phyloP scores from a whole-genome alignment of 2,113 vertebrate species.

The Hepsetus odoe region DNA sequence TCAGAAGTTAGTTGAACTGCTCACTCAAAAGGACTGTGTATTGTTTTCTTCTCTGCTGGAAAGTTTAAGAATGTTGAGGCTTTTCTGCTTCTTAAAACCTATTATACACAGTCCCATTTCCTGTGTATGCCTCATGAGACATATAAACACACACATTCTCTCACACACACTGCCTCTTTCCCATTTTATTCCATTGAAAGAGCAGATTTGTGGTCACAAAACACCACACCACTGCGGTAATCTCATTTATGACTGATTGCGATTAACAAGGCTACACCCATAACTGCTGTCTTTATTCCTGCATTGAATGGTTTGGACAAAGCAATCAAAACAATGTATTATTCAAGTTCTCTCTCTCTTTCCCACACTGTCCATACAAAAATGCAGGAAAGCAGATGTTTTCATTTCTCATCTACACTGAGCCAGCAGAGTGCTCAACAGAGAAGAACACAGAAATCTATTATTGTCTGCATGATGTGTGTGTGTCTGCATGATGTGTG shows the following conservation, averaged over 20 bases:
- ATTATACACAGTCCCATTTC: constrained; percentile 50
- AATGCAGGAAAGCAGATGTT: neutral
- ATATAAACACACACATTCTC: constrained; percentile 36
- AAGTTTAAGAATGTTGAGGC: constrained; percentile 32
- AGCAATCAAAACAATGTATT: neutral
- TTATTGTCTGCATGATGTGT: neutral
- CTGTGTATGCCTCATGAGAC: constrained; percentile 49
- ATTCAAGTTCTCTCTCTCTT: neutral
- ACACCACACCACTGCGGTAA: neutral
- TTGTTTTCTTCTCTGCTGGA: constrained; percentile 7
- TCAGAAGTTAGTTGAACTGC: neutral
- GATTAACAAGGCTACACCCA: constrained; percentile 8
- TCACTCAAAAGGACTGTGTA: constrained; percentile 3
- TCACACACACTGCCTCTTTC: constrained; percentile 19
- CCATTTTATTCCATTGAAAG: constrained; percentile 32
- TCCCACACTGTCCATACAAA: neutral
- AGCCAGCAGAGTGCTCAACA: neutral
- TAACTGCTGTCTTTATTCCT: neutral
- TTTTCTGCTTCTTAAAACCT: constrained; percentile 43
- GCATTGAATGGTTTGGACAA: neutral
- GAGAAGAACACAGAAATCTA: neutral
- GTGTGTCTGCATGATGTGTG: constrained; percentile 6
- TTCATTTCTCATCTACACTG: neutral
- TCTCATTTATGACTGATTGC: neutral
- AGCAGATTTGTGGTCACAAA: constrained; percentile 23